Conservation (phyloP, 2,113 vertebrate species). For the Notiomystis cincta region DNA sequence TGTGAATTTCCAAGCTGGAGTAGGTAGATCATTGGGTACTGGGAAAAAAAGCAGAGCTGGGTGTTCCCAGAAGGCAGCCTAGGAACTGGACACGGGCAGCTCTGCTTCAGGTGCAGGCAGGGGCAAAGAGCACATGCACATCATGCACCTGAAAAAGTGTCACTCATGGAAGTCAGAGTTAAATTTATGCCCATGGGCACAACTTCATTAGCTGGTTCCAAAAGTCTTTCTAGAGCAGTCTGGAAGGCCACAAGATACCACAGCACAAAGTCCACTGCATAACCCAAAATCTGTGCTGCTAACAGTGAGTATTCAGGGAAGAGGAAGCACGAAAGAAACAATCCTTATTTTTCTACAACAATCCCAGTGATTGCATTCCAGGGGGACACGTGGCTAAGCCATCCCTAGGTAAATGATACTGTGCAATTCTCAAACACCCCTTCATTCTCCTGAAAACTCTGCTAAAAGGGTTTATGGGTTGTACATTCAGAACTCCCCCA, state of each 20-base stretch:
- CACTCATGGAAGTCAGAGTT: neutral
- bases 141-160: neutral
- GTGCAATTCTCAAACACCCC: neutral
- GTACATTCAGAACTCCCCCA: neutral
- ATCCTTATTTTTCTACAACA: neutral
- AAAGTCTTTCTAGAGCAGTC: neutral
- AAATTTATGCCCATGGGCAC: neutral
- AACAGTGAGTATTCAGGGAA: neutral
- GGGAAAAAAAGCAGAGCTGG: neutral
- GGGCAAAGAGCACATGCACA: neutral
- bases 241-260: neutral
- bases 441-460: neutral
- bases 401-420: neutral
- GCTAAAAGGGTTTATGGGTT: neutral
- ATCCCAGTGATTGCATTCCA: neutral
- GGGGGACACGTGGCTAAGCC: neutral
- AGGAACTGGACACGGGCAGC: neutral
- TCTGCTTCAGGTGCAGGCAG: neutral
- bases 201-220: neutral
- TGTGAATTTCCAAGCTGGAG: neutral
- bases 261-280: neutral
- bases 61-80: neutral
- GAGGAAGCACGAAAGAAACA: neutral
- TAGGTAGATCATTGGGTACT: accelerated
- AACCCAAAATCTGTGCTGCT: neutral